Conservation (phyloP, 2,888 invertebrate species). For the Norana najaformis region DNA sequence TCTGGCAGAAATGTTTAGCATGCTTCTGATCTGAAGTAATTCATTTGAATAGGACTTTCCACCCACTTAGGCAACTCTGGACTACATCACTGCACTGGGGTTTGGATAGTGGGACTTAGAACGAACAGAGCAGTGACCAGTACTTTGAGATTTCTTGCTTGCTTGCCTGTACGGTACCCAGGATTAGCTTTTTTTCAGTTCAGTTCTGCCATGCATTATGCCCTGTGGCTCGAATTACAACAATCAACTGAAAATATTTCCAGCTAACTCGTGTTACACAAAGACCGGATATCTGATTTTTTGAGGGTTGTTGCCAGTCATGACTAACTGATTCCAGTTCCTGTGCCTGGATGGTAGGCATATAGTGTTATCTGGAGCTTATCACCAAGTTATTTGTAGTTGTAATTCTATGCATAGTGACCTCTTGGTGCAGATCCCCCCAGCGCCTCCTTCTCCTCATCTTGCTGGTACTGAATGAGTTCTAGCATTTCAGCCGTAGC, state of each 20-base stretch:
- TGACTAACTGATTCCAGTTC: conserved; percentile 5
- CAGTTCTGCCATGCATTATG: background rate
- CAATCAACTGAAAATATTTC: background rate
- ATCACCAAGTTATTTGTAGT: background rate
- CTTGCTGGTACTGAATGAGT: background rate
- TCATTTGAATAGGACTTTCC: background rate
- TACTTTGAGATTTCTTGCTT: background rate
- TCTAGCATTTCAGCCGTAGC: background rate
- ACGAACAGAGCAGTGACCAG: background rate
- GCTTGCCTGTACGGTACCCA: background rate
- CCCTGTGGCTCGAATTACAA: background rate
- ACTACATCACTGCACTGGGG: background rate
- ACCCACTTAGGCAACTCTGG: background rate
- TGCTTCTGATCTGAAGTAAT: background rate
- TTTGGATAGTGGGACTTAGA: too few relatives aligned
- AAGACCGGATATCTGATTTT: background rate
- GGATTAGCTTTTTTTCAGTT: background rate
- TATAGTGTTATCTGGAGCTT: background rate
- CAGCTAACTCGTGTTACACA: background rate
- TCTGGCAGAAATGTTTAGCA: background rate
- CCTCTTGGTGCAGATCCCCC: background rate
- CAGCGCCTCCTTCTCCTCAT: background rate
- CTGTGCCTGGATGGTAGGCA: background rate
- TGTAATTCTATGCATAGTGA: conserved; percentile 13
- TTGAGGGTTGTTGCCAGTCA: conserved; percentile 3